Evolutionary conservation across 2,888 invertebrate species (phyloP), one percentile per base, ranked within the genome.

Genomic region (Anaspis maculata): DNA sequence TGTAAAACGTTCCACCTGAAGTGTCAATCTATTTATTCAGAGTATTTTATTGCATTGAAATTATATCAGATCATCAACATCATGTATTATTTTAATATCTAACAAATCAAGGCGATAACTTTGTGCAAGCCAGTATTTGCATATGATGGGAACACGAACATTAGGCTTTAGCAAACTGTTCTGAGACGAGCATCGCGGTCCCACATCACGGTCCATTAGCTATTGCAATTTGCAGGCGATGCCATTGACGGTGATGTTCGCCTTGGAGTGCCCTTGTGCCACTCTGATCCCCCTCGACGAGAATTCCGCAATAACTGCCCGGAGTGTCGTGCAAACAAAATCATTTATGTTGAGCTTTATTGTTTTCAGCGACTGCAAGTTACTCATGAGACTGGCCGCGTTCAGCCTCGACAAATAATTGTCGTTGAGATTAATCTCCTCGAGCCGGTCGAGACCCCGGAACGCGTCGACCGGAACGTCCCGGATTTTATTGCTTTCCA

Each of bases 351-450:
- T 39, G 13, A 39, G 33, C 27, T 30, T 32, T 30, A 39, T 30
- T 27, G 36, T 32, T 30, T 33, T 27, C 27, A 39, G 25, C 30
- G 35, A 23, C 15, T 29, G 16, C 28, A 36, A 30, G 26, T 32
- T 36, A 32, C 32, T 39, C 13, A 39, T 27, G 32, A 39, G 19
- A 36, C 36, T 36, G 30, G 29, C 27, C 26, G 33, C 30, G 27
- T 39, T 36, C 30, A 39, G 30, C 23, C 27, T 32, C 21, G 32
- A 23, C 30, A 39, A 29, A 39, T 39, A 36, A 27, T 39, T 39
- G 30, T 39, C 39, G 27, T 36, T 39, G 9, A 39, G 30, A 39
- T 39, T 39, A 30, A 39, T 39, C 12, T 33, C 32, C 11, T 29
- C 15, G 3, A 36, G 13, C 16, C 27, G 15, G 13, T 13, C 15